Base-by-base conservation (phyloP, 2,888 invertebrate genomes). In the Plebejus melissa region DNA sequence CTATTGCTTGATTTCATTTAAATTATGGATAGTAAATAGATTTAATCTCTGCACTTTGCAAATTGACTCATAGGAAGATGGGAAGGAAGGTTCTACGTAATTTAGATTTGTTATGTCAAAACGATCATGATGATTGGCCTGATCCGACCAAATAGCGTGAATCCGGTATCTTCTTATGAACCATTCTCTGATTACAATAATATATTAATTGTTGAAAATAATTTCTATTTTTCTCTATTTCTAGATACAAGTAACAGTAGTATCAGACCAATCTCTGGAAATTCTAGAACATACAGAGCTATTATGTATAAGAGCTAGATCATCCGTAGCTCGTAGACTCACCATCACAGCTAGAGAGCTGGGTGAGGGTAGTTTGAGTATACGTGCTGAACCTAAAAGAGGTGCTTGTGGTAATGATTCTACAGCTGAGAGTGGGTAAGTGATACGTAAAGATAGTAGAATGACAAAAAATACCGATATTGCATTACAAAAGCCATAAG, bases 261-360 rank as follows among this genome's bases (percentile, higher is more conserved):
- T 85, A 0, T 81, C 88, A 0, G 95, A 97, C n/a, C 95, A 57
- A 80, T 84, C 38, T 13, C 38, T 74, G 9, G 57, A 0, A n/a
- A 77, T 0, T 4, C 22, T 36, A 36, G 60, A 74, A 36, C 46
- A 46, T 13, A 65, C 54, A 7, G 85, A 87, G 77, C 76, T 84
- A 0, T 84, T 83, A 0, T 90, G 90, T 75, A 80, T 90, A 0
- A 54, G 77, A 0, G 86, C 86, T 0, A 82, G 91, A 0, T 79
- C 88, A 0, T 85, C 90, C 0, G 76, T 82, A 1, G 85, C 89
- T 2, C 82, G 87, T 0, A 82, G 89, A 1, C 82, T 81, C 0
- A 80, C 82, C 60, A 0, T 89, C 7, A 78, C 76, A 0, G 88
- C 88, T 0, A 71, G 76, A 0, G 74, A 78, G 9, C 77, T 83